Evolutionary conservation across 2,797 vertebrate genomes (phyloP), one percentile per base, ranked within the genome.

Genomic region (Gymnothorax javanicus): DNA sequence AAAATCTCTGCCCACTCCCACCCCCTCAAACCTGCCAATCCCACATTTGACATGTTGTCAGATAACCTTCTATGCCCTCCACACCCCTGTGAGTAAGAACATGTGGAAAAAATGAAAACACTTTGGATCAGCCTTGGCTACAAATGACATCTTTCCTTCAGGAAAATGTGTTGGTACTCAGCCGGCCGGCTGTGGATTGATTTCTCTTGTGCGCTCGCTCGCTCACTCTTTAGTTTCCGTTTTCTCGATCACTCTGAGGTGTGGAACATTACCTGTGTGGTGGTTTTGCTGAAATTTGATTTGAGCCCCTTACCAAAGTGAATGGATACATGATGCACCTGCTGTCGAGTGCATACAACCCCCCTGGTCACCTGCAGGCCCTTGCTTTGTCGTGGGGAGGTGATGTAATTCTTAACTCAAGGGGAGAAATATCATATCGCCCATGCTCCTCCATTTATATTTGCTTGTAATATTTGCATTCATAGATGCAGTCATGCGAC

Each of bases 391-490:
- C 20, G 17, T 23, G 56, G 82, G 20, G 82, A 58, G 13, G 20
- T 23, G 15, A 20, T 56, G 3, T 12, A 79, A 88, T 93, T 95
- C 95, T 94, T 94, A 94, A 94, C 94, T 94, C 88, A 92, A 90
- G 90, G 94, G 85, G 82, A 92, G 77, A 90, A 94, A 60, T 62
- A 91, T 94, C 93, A 90, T 92, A 93, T 93, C 93, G 94, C 94
- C 91, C 92, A 89, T 91, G 79, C 84, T 54, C 69, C 84, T 81
- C 69, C 89, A 89, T 17, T 86, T 91, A 91, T 91, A 90, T 97
- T 98, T 97, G 97, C 98, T 95, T 99, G 98, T 99, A 98, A 97
- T 96, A 97, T 96, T 96, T 96, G 97, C 97, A 93, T 97, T 97
- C 97, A 96, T 96, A 95, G 96, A 96, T 95, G 94, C 97, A 96